Evolutionary conservation across 2,113 vertebrate species (phyloP).

Genomic region (Rattus norvegicus): GRCr8 NC_086034.1:90595501-90596000

Average conservation of each 20-base stretch:
- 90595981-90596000: not conserved
- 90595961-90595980: not conserved
- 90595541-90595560: not conserved
- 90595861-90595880: too few relatives aligned
- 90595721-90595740: too few relatives aligned
- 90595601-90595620: constrained; percentile 4
- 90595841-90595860: too few relatives aligned
- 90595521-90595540: not conserved
- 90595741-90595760: too few relatives aligned
- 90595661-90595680: not conserved
- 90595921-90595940: too few relatives aligned
- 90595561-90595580: not conserved
- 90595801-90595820: too few relatives aligned
- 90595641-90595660: not conserved
- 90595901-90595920: too few relatives aligned
- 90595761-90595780: too few relatives aligned
- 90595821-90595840: too few relatives aligned
- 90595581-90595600: not conserved
- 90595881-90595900: too few relatives aligned
- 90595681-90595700: not conserved
- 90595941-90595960: not conserved
- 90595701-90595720: too few relatives aligned
- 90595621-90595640: not conserved
- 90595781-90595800: too few relatives aligned
- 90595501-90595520: not conserved